phyloP scores from a whole-genome alignment of 2,888 invertebrate species.

The Morinoia aosen region DNA sequence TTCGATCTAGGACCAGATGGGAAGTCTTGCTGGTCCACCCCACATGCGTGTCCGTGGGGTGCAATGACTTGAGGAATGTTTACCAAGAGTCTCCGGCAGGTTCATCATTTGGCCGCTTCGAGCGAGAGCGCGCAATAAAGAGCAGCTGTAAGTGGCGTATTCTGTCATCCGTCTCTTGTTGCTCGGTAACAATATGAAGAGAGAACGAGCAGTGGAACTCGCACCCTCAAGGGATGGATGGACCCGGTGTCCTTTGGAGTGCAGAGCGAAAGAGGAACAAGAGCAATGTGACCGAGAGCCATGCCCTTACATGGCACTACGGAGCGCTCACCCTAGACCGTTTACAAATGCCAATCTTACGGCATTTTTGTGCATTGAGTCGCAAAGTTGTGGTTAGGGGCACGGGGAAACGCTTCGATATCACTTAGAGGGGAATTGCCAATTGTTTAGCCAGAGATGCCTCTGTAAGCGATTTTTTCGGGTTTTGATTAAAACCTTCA shows the following conservation, averaged over 20 bases:
- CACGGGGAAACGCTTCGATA: neutral
- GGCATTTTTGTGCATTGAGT: neutral
- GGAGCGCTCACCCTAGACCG: neutral
- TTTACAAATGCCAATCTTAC: neutral
- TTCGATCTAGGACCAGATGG: neutral
- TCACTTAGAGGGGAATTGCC: neutral
- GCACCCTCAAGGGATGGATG: neutral
- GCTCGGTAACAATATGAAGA: neutral
- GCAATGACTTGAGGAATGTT: neutral
- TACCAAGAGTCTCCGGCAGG: neutral
- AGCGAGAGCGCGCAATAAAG: neutral
- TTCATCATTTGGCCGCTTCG: neutral
- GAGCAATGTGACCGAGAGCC: neutral
- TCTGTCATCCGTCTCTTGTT: constrained; percentile 37
- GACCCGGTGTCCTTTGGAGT: constrained; percentile 25
- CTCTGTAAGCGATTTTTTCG: neutral
- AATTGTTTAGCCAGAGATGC: neutral
- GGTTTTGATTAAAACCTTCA: neutral
- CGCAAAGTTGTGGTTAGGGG: neutral
- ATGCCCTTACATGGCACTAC: constrained; percentile 13
- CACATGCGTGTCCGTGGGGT: neutral
- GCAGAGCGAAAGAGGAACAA: neutral
- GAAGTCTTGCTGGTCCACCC: neutral
- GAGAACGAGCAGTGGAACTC: neutral
- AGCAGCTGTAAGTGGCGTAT: constrained; percentile 30